Base-by-base conservation (phyloP, 2,888 invertebrate species). In the Lepidocyrtinus sp. region DNA sequence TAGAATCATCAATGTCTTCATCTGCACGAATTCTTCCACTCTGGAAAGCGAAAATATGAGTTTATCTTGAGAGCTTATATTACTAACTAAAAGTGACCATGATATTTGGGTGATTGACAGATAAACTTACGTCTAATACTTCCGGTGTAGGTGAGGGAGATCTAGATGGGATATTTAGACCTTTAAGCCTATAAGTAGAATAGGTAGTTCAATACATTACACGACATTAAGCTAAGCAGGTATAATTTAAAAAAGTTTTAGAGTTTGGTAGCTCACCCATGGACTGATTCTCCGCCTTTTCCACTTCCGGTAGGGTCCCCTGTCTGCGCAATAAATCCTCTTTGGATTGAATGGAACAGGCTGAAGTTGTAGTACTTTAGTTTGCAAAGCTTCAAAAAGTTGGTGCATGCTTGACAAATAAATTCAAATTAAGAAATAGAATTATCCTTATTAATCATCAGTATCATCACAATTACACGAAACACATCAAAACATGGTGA, bases 281-380 rank as follows among this genome's bases (percentile, higher is more conserved):
- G 97, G 73, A 98, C 91, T 0, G 98, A 98, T 88, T 95, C 93
- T 25, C 99, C 99, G 2, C 96, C 97, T 87, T 93, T 92, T 1
- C 98, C 96, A 82, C 93, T 93, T 0, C 97, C 97, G 0, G 94
- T 94, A 0, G 99, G 99, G 89, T 99, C 99, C 1, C 99, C 99
- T 45, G 97, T 96, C 90, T 99, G 99, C 0, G 98, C 99, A 83
- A 99, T 96, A 87, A 99, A 97, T 81, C 96, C 95, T 88, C 93
- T 92, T 90, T 97, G 95, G 71, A 99, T 94, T 0, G 95, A 94
- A 88, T 98, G 97, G 88, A 99, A 97, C 36, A 98, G 90, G 89
- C 94, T 95, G 89, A 93, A 96, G 89, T 99, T 99, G 92, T 98
- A 99, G 89, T 97, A 99, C 89, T 99, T 99, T 86, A 96, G 91